These are phyloP conservation scores for Boloria euphrosyne DNA, from an alignment of 2,888 invertebrate species.

Conservation along the genomic window DNA sequence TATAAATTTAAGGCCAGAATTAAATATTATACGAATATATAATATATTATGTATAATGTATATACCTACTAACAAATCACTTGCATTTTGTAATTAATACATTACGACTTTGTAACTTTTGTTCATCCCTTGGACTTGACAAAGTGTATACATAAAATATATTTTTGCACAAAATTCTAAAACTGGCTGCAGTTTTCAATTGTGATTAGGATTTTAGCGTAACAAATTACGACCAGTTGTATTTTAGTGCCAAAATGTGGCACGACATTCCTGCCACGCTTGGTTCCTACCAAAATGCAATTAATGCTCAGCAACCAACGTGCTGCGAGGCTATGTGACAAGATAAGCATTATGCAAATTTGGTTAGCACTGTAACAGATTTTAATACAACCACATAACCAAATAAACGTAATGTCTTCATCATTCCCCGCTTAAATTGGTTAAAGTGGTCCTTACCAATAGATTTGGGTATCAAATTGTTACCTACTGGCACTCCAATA, in stretches of 20 bases:
- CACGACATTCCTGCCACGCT: constrained; percentile 55
- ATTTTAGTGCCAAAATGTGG: constrained; percentile 59
- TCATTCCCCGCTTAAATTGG: background rate
- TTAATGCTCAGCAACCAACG: constrained; percentile 67
- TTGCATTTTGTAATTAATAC: too few relatives aligned
- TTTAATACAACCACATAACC: constrained; percentile 48
- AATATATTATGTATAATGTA: too few relatives aligned
- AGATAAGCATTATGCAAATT: constrained; percentile 74
- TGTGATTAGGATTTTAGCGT: constrained; percentile 34
- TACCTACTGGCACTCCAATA: too few relatives aligned
- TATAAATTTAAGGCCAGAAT: too few relatives aligned
- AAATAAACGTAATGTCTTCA: background rate
- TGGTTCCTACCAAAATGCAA: constrained; percentile 65
- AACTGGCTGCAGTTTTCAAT: constrained; percentile 29
- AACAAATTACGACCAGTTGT: constrained; percentile 55
- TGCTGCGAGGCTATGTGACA: constrained; percentile 65
- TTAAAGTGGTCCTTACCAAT: too few relatives aligned
- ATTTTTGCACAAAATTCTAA: background rate
- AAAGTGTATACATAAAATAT: too few relatives aligned
- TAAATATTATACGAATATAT: too few relatives aligned
- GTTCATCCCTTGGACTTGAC: too few relatives aligned
- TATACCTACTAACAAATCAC: too few relatives aligned
- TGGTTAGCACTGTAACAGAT: constrained; percentile 62
- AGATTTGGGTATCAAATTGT: too few relatives aligned
- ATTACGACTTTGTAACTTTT: too few relatives aligned